Evolutionary conservation across 2,797 vertebrate species (phyloP).

Genomic region (Myioborus miniatus): DNA sequence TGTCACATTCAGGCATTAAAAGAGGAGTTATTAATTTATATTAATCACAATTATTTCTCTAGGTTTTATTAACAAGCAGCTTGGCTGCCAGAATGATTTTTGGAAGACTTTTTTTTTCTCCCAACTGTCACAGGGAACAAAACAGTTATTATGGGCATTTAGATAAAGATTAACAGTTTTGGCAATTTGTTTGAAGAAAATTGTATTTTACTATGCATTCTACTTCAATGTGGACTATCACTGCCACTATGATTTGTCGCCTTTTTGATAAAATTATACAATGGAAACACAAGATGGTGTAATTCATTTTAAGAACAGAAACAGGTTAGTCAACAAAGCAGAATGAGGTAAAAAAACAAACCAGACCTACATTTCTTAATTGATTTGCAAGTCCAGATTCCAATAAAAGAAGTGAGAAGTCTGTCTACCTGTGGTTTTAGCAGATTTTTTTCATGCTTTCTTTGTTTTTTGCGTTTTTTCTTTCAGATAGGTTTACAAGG

Average conservation of each 20-base stretch:
- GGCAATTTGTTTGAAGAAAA: conserved; percentile 79
- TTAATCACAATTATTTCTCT: conserved; percentile 79
- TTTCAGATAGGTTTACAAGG: conserved; percentile 18
- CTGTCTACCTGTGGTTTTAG: neutral
- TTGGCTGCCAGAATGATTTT: conserved; percentile 76
- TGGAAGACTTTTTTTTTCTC: conserved; percentile 68
- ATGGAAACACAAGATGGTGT: conserved; percentile 74
- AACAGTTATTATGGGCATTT: conserved; percentile 77
- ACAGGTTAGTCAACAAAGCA: conserved; percentile 78
- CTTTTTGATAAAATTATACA: conserved; percentile 82
- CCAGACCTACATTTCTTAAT: conserved; percentile 71
- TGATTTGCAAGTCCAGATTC: conserved; percentile 66
- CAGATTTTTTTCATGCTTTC: neutral
- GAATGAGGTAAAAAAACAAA: conserved; percentile 69
- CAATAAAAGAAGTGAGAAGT: conserved; percentile 45
- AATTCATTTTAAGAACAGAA: conserved; percentile 78
- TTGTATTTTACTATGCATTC: conserved; percentile 75
- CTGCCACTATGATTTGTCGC: conserved; percentile 77
- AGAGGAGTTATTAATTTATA: conserved; percentile 78
- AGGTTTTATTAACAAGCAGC: conserved; percentile 77
- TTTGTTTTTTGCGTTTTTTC: neutral
- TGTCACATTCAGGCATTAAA: conserved; percentile 74
- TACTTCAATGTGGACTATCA: conserved; percentile 64
- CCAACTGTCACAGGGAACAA: conserved; percentile 73
- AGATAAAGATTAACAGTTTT: conserved; percentile 87